A percentile compares a stretch with the other conserved stretches of the same genome.
Evolutionary conservation across 2,113 vertebrate species (phyloP).

Genomic region (Phyllostomus hastatus): DNA sequence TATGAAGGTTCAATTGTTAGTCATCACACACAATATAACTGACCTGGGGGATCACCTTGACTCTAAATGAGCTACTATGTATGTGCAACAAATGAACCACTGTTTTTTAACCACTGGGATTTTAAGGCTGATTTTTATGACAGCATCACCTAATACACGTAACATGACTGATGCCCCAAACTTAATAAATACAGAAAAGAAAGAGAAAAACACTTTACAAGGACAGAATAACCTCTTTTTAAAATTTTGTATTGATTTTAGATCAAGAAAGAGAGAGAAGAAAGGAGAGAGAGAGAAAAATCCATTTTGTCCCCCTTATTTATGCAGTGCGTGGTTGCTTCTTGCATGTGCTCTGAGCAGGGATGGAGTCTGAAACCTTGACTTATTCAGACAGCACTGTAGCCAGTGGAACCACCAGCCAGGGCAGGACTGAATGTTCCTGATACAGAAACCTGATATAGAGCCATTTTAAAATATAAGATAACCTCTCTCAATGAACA

Average conservation of each 20-base stretch:
- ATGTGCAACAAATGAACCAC: background rate
- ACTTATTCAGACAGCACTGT: no score
- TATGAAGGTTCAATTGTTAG: background rate
- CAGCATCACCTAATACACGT: background rate
- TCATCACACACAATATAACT: background rate
- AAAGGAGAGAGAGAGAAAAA: no score
- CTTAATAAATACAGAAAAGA: background rate
- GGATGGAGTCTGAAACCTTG: no score
- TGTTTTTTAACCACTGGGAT: background rate
- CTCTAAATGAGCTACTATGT: background rate
- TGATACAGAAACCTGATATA: background rate
- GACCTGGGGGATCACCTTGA: background rate
- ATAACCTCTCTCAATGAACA: background rate
- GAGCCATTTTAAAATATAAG: background rate
- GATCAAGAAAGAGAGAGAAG: no score
- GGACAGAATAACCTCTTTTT: no score
- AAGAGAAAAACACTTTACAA: no score
- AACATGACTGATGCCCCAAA: background rate
- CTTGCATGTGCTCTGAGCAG: no score
- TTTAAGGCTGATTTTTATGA: background rate
- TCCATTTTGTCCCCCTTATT: no score
- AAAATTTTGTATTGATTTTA: no score
- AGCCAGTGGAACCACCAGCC: no score
- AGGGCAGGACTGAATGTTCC: background rate
- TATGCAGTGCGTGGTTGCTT: no score